A percentile compares a stretch with the other conserved stretches of the same genome.
Evolutionary conservation across 2,888 invertebrate species (phyloP).

Genomic region (Hipparchia semele): DNA sequence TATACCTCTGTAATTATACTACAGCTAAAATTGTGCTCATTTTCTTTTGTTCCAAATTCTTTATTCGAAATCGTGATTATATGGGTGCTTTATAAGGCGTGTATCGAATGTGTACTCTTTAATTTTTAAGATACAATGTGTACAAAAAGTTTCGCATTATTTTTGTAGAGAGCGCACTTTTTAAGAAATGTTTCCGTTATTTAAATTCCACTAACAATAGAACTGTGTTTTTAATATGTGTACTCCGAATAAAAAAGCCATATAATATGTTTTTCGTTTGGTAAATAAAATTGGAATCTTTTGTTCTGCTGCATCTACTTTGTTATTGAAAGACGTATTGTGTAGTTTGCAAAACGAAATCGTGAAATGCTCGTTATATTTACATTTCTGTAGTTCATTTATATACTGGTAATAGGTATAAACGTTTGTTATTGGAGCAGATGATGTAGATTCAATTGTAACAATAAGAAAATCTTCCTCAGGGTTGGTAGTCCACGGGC

Average conservation of each 20-base stretch:
- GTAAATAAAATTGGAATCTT: constrained; percentile 9
- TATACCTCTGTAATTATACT: constrained; percentile 38
- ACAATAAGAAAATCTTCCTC: too few species aligned
- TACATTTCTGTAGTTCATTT: not conserved
- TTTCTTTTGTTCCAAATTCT: constrained; percentile 37
- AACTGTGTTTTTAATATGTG: constrained; percentile 18
- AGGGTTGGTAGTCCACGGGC: too few species aligned
- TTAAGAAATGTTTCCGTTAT: constrained; percentile 14
- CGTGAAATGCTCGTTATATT: not conserved
- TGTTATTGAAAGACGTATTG: not conserved
- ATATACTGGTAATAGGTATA: not conserved
- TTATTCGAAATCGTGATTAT: constrained; percentile 32
- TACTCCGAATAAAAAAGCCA: constrained; percentile 1
- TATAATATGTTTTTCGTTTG: constrained; percentile 16
- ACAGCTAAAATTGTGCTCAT: constrained; percentile 31
- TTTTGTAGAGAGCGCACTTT: constrained; percentile 14
- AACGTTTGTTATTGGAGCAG: too few species aligned
- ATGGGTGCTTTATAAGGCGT: constrained; percentile 24
- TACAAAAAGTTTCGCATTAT: constrained; percentile 4
- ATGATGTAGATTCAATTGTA: too few species aligned
- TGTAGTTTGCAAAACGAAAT: not conserved
- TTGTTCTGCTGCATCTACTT: constrained; percentile 12
- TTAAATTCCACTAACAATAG: constrained; percentile 21
- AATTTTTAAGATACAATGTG: constrained; percentile 22
- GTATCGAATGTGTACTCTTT: constrained; percentile 30